These are phyloP conservation scores for Beaufortia kweichowensis DNA, from an alignment of 2,113 vertebrate species.

Conservation along the genomic window DNA sequence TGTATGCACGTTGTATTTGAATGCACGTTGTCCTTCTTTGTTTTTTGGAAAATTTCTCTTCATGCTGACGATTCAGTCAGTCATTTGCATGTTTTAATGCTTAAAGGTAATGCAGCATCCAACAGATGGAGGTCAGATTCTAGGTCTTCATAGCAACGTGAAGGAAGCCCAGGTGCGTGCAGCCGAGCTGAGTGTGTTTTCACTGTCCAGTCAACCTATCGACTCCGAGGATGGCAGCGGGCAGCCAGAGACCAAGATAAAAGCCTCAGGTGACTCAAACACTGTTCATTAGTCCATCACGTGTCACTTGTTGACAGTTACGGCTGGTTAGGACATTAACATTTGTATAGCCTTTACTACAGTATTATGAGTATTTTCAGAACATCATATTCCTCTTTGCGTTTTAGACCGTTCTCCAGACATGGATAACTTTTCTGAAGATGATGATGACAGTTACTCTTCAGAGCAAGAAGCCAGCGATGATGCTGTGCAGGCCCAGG, in stretches of 20 bases:
- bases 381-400: conserved; percentile 24
- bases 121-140: conserved; percentile 62
- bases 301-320: background rate
- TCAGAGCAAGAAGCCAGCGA: conserved; percentile 68
- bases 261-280: conserved; percentile 60
- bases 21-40: too few relatives aligned
- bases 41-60: too few relatives aligned
- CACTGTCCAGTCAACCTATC: conserved; percentile 65
- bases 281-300: too few relatives aligned
- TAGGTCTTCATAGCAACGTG: conserved; percentile 66
- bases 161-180: conserved; percentile 63
- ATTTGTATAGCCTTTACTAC: too few relatives aligned
- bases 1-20: too few relatives aligned
- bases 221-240: conserved; percentile 59
- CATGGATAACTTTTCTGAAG: conserved; percentile 67
- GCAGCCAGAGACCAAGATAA: conserved; percentile 56
- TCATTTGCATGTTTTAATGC: conserved; percentile 28
- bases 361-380: too few relatives aligned
- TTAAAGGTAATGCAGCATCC: conserved; percentile 66
- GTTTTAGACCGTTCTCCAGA: conserved; percentile 64
- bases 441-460: conserved; percentile 68
- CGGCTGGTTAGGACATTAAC: too few relatives aligned
- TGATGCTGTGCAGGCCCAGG: conserved; percentile 63
- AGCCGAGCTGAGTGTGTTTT: conserved; percentile 64
- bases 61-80: too few relatives aligned